Conservation (phyloP, 2,797 vertebrate genomes). For the Spinus olivaceus region DNA sequence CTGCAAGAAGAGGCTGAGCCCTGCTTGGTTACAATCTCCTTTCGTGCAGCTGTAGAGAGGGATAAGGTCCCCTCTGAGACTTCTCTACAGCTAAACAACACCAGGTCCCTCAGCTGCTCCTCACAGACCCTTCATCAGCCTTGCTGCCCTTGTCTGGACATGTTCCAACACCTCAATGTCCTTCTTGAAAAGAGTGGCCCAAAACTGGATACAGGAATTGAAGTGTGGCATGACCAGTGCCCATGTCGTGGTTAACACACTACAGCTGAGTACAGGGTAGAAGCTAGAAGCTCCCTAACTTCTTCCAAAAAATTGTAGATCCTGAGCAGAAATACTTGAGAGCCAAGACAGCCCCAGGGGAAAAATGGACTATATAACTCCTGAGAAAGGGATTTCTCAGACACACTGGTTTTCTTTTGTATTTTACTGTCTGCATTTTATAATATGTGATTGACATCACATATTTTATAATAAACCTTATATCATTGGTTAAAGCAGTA, state of each 20-base stretch:
- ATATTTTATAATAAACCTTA: not conserved
- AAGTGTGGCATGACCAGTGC: not conserved
- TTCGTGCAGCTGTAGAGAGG: not conserved
- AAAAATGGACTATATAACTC: not conserved
- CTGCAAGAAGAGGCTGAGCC: not conserved
- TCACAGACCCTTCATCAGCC: not conserved
- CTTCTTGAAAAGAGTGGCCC: not conserved
- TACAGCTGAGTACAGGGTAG: fast-evolving
- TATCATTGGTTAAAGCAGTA: not conserved
- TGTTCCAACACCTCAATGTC: not conserved
- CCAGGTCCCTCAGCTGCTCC: not conserved
- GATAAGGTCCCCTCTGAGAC: not conserved
- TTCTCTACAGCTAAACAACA: not conserved
- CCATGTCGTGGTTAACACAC: fast-evolving
- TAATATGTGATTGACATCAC: not conserved
- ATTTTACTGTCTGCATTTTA: not conserved
- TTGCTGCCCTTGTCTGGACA: not conserved
- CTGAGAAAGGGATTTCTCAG: not conserved
- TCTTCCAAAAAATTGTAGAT: not conserved
- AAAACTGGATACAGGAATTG: not conserved
- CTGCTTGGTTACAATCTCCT: not conserved
- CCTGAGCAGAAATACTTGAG: not conserved
- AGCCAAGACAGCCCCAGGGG: not conserved
- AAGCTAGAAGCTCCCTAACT: not conserved
- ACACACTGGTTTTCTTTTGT: not conserved